phyloP scores from a whole-genome alignment of 2,888 invertebrate species.

The Polylopha cassiicola region DNA sequence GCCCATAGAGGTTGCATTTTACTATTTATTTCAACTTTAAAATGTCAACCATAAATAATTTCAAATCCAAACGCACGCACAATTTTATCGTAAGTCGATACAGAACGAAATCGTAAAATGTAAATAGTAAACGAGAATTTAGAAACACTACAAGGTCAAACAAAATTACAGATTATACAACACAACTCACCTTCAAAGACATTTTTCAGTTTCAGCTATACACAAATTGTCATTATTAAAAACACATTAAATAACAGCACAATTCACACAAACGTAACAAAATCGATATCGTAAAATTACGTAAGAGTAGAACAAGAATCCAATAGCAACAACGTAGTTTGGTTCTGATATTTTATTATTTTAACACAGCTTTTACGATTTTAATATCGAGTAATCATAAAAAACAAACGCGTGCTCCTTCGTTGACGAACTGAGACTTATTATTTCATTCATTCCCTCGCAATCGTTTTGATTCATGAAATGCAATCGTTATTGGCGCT shows the following conservation, averaged over 20 bases:
- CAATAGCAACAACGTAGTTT: no score
- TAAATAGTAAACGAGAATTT: no score
- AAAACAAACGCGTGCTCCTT: no score
- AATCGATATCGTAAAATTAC: slow-evolving; percentile 12
- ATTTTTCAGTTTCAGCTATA: slow-evolving; percentile 46
- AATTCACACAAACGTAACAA: slow-evolving; percentile 24
- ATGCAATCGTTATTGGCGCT: slow-evolving; percentile 14
- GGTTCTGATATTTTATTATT: no score
- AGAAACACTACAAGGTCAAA: slow-evolving; percentile 17
- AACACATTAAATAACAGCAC: slow-evolving; percentile 36
- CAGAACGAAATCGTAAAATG: no score
- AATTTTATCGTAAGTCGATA: no score
- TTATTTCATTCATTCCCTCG: slow-evolving; percentile 11
- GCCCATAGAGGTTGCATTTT: no score
- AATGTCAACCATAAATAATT: no score
- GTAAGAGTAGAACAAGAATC: slow-evolving; percentile 23
- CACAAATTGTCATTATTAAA: slow-evolving; percentile 48
- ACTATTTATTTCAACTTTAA: no score
- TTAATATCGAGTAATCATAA: no score
- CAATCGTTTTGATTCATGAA: slow-evolving; percentile 1
- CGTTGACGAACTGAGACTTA: slow-evolving; percentile 9
- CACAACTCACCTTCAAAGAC: slow-evolving; percentile 58
- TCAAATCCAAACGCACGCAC: no score
- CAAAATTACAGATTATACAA: slow-evolving; percentile 15
- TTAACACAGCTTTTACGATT: no score